A percentile compares a stretch with the other conserved stretches of the same genome.
Evolutionary conservation across 2,113 vertebrate species (phyloP).

Genomic region (Gasterosteus nipponicus): DNA sequence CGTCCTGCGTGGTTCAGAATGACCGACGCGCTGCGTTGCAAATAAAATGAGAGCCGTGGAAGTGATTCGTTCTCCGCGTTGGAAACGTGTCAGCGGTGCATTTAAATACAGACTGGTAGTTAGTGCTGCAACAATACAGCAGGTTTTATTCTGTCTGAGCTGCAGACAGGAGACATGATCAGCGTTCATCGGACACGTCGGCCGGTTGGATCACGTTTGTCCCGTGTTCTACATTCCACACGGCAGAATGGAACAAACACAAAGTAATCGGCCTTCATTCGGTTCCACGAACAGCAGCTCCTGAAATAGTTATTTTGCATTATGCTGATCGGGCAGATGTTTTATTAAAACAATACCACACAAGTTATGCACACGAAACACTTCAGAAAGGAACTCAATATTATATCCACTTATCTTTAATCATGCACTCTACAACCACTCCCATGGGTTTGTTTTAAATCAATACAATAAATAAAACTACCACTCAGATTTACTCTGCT

Average conservation of each 20-base stretch:
- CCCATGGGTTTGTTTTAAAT: conserved; percentile 14
- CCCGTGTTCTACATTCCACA: conserved; percentile 14
- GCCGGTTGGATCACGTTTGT: conserved; percentile 4
- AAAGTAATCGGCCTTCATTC: conserved; percentile 24
- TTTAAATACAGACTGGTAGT: not conserved
- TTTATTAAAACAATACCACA: not conserved
- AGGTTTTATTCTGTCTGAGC: conserved; percentile 50
- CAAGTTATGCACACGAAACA: conserved; percentile 28
- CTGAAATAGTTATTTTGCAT: not conserved
- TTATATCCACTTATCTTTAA: not conserved
- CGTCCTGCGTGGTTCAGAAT: conserved; percentile 48
- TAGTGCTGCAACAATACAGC: conserved; percentile 52
- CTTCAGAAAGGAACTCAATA: conserved; percentile 2
- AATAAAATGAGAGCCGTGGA: conserved; percentile 46
- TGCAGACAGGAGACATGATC: conserved; percentile 33
- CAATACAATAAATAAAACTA: conserved; percentile 55
- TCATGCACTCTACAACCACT: conserved; percentile 44
- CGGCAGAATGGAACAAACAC: conserved; percentile 9
- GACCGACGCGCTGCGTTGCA: conserved; percentile 72
- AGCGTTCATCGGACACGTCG: not conserved
- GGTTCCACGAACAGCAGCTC: conserved; percentile 5
- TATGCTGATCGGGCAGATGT: not conserved
- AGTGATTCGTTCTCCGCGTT: conserved; percentile 40
- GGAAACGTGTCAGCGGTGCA: not conserved
- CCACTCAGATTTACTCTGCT: conserved; percentile 29